These are phyloP conservation scores for Falco berigora DNA, from an alignment of 2,797 vertebrate genomes.

Conservation along the genomic window DNA sequence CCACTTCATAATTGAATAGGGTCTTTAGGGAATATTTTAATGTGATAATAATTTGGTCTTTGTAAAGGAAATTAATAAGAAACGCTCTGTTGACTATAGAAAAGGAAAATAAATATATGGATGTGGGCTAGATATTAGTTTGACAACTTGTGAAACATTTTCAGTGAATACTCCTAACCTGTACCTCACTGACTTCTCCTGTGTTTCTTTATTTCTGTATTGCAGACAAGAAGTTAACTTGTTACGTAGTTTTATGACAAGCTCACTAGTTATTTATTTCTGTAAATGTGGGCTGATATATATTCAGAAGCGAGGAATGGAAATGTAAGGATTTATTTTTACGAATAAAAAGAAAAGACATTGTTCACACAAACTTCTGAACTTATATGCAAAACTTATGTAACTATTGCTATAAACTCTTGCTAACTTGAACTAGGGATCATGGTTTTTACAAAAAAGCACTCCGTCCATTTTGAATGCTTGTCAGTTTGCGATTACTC, in stretches of 20 bases:
- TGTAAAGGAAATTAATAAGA: not conserved
- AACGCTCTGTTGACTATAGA: not conserved
- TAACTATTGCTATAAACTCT: not conserved
- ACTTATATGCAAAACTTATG: rapidly evolving
- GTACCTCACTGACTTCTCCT: not conserved
- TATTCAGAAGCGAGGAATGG: not conserved
- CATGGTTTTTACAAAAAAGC: not conserved
- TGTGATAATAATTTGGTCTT: not conserved
- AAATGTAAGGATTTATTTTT: not conserved
- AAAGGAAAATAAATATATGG: not conserved
- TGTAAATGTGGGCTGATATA: not conserved
- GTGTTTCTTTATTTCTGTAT: not conserved
- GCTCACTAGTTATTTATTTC: not conserved
- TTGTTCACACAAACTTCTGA: not conserved
- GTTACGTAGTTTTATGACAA: not conserved
- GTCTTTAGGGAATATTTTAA: not conserved
- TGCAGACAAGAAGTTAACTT: not conserved
- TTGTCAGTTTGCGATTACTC: not conserved
- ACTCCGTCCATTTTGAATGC: rapidly evolving
- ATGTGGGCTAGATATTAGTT: not conserved
- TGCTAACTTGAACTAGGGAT: not conserved
- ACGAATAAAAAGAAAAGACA: not conserved
- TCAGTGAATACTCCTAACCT: not conserved
- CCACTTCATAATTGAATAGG: not conserved
- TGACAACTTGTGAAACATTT: not conserved